Evolutionary conservation across 2,113 vertebrate species (phyloP).

Genomic region (Leptobrachium leishanense): DNA sequence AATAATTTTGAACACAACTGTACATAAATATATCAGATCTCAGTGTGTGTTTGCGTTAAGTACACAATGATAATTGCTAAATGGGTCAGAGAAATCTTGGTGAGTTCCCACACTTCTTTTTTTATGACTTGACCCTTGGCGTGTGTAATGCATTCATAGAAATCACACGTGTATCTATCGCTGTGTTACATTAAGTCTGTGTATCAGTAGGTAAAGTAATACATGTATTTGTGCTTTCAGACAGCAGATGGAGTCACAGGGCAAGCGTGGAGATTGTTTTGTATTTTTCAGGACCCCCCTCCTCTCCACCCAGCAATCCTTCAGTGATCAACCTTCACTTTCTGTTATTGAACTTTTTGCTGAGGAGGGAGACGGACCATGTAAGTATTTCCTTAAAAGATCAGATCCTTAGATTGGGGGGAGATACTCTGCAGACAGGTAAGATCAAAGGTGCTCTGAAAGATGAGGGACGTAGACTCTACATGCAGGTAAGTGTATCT

Average conservation of each 20-base stretch:
- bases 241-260: slow-evolving; percentile 27
- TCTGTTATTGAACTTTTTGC: neutral
- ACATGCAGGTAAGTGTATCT: no score
- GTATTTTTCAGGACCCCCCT: neutral
- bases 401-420: neutral
- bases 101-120: no score
- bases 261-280: neutral
- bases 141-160: no score
- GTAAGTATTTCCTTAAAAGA: slow-evolving; percentile 16
- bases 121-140: no score
- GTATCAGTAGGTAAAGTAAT: no score
- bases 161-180: no score
- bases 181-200: no score
- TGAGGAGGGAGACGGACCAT: slow-evolving; percentile 3
- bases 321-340: neutral
- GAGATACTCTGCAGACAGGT: neutral
- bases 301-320: slow-evolving; percentile 2
- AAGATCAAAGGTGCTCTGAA: neutral
- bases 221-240: neutral
- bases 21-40: no score
- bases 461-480: neutral
- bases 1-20: no score
- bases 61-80: no score
- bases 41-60: no score
- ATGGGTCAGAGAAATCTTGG: no score